Evolutionary conservation across 2,888 invertebrate species (phyloP).

Genomic region (Philhelius pedissequus): DNA sequence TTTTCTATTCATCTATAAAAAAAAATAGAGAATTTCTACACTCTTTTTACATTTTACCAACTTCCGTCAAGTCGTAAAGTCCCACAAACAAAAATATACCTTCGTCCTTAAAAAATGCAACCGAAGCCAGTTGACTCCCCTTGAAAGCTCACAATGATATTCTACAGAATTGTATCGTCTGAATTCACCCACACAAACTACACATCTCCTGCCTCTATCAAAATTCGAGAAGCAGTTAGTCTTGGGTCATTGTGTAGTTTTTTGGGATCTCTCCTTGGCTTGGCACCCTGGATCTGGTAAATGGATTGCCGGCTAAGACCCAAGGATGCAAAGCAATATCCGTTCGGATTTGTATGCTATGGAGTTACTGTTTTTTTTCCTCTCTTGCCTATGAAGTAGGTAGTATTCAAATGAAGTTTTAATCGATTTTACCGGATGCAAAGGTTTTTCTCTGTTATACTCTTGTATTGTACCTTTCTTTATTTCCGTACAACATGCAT

Average conservation of each 20-base stretch:
- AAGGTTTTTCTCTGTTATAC: constrained; percentile 29
- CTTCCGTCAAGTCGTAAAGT: constrained; percentile 17
- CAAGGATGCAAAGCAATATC: constrained; percentile 58
- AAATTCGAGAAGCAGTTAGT: background rate
- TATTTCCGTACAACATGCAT: constrained; percentile 12
- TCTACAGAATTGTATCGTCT: constrained; percentile 38
- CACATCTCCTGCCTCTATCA: background rate
- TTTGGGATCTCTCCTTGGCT: background rate
- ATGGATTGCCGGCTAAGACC: constrained; percentile 36
- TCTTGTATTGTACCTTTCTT: background rate
- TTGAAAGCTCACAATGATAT: constrained; percentile 25
- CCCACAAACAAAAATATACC: background rate
- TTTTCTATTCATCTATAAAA: background rate
- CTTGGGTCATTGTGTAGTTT: background rate
- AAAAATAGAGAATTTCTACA: background rate
- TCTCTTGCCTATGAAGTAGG: background rate
- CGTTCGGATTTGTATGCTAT: constrained; percentile 29
- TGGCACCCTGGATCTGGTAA: background rate
- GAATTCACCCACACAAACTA: constrained; percentile 14
- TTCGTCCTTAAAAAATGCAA: constrained; percentile 47
- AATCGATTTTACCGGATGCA: constrained; percentile 66
- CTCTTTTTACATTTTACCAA: constrained; percentile 12
- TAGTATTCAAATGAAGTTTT: constrained; percentile 62
- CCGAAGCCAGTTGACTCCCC: constrained; percentile 24
- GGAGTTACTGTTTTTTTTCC: background rate